Conservation (phyloP, 1,140 invertebrate species). For the Globodera rostochiensis region DNA sequence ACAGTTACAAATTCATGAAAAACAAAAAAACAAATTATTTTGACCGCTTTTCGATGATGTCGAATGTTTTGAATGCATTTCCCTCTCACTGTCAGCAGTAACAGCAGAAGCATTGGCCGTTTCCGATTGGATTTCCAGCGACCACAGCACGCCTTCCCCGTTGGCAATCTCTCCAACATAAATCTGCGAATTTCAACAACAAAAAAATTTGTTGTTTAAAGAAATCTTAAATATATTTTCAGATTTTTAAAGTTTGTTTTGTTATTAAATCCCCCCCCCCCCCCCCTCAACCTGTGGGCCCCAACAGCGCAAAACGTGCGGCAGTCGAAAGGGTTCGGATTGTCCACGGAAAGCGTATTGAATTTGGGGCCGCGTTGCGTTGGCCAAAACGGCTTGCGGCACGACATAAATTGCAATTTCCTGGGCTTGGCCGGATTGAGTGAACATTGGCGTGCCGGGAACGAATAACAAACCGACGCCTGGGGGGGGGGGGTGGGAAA, state of each 20-base stretch:
- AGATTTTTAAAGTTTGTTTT: not conserved
- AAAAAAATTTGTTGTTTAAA: not conserved
- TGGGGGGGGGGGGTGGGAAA: too few species aligned
- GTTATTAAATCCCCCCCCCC: slow-evolving; percentile 13
- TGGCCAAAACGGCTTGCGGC: not conserved
- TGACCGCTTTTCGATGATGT: not conserved
- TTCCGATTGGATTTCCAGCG: slow-evolving; percentile 50
- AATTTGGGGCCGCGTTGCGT: slow-evolving; percentile 15
- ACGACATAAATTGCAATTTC: slow-evolving; percentile 40
- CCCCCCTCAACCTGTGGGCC: slow-evolving; percentile 33
- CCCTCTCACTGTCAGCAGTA: too few species aligned
- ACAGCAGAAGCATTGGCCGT: not conserved
- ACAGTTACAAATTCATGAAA: not conserved
- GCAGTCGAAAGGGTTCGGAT: slow-evolving; percentile 44
- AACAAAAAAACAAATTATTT: not conserved
- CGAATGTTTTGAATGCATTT: too few species aligned
- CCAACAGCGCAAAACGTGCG: slow-evolving; percentile 53
- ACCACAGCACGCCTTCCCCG: slow-evolving; percentile 54
- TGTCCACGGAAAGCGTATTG: slow-evolving; percentile 54
- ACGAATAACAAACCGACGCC: slow-evolving; percentile 53
- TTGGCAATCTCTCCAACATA: slow-evolving; percentile 58
- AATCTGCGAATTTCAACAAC: not conserved
- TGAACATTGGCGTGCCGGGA: slow-evolving; percentile 37
- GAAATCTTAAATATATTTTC: not conserved
- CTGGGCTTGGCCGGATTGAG: slow-evolving; percentile 6